Base-by-base conservation (phyloP, 1,140 invertebrate genomes). In the Orussus abietinus region DNA sequence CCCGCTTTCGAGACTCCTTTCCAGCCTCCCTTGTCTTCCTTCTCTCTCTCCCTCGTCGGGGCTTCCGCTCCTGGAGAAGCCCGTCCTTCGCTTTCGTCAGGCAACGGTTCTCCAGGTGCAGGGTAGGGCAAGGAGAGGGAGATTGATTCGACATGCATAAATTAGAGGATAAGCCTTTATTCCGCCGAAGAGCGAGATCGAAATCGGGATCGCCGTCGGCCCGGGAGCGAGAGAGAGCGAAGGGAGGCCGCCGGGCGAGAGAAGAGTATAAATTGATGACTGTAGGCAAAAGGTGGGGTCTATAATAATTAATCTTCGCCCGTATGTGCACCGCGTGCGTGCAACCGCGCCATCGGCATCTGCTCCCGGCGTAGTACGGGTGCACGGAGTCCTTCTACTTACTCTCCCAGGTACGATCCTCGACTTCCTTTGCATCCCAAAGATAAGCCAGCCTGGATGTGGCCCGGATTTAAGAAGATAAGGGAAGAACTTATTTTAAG, bases 61-160 rank as follows among this genome's bases (percentile, higher is more conserved):
- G n/a, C n/a, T n/a, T n/a, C n/a, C n/a, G n/a, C n/a, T n/a, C n/a
- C n/a, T n/a, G n/a, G n/a, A n/a, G n/a, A n/a, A n/a, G n/a, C n/a
- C n/a, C 28, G 3, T 14, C 7, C 12, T 5, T 35, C 5, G 21
- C 13, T 36, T 36, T 4, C 34, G 5, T 5, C 20, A 37, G 41
- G 29, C 39, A 33, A 49, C 53, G 52, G 52, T 55, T 53, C 37
- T 46, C 55, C 57, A 59, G 57, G 55, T 59, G 57, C 55, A 21
- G 30, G n/a, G n/a, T 33, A 51, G 38, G 28, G 20, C 32, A 6
- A 44, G 42, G 34, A 35, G 38, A 41, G 53, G 52, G 62, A 69
- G 66, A 70, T 70, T 70, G 66, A 70, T 70, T 70, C 64, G 65
- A 68, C 56, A 68, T 69, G 66, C 65, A 70, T 70, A 70, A 69